Conservation (phyloP, 2,113 vertebrate genomes). For the Amazona guildingii region DNA sequence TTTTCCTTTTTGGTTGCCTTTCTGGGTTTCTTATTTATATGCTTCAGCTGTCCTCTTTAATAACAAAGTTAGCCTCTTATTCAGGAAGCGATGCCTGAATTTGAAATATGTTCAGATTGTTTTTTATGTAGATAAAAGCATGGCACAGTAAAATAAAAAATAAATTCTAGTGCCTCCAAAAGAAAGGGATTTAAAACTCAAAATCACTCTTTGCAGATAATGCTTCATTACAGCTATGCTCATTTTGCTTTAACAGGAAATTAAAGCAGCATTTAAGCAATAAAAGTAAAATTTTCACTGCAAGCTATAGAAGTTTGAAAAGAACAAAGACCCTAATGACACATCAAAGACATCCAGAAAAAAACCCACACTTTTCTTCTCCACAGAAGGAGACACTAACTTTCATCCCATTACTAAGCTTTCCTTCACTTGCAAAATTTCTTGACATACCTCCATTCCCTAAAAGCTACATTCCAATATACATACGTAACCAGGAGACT, state of each 20-base stretch:
- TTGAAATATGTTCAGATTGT: background rate
- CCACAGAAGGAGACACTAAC: background rate
- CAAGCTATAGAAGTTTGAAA: background rate
- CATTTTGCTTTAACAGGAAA: background rate
- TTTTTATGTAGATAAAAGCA: background rate
- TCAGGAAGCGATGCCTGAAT: background rate
- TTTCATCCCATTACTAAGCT: background rate
- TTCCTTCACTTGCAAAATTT: background rate
- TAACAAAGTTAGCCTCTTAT: background rate
- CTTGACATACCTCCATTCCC: background rate
- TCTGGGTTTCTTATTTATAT: background rate
- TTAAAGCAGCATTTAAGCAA: background rate
- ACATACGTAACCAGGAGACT: rapidly evolving
- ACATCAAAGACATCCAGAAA: background rate
- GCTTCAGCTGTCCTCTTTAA: background rate
- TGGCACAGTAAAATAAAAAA: background rate
- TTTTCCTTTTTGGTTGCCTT: background rate
- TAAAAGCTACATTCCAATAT: background rate
- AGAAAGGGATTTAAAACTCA: background rate
- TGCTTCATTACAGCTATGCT: background rate
- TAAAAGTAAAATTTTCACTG: background rate
- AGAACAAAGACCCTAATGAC: background rate
- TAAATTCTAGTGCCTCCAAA: background rate
- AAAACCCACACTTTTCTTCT: background rate
- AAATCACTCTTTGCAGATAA: background rate